Evolutionary conservation across 2,797 vertebrate species (phyloP).

Genomic region (Gambelia wislizenii): DNA sequence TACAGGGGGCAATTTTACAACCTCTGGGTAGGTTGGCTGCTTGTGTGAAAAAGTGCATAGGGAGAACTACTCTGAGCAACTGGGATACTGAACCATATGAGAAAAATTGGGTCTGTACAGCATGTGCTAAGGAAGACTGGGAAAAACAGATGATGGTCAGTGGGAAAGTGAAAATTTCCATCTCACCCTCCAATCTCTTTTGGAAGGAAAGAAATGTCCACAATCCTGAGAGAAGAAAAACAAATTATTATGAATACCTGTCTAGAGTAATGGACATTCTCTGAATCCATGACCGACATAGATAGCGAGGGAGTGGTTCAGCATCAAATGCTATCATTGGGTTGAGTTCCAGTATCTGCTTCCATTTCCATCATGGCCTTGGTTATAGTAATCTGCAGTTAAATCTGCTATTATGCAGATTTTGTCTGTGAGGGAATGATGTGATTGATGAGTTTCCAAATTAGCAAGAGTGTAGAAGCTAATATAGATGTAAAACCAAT

Average conservation of each 20-base stretch:
- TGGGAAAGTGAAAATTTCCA: neutral
- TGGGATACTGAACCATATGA: neutral
- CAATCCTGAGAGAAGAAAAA: neutral
- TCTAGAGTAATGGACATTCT: neutral
- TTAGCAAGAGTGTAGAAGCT: conserved; percentile 18
- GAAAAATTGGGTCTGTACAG: too few species aligned
- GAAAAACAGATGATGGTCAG: neutral
- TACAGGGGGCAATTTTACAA: neutral
- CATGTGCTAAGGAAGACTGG: neutral
- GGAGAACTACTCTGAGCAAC: neutral
- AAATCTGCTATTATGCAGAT: conserved; percentile 22
- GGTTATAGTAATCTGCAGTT: conserved; percentile 16
- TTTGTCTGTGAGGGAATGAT: rapidly evolving
- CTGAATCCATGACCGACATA: neutral
- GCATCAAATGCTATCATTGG: neutral
- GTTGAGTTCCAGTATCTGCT: conserved; percentile 15
- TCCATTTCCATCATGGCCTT: neutral
- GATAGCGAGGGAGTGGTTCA: neutral
- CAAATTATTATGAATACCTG: neutral
- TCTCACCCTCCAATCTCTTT: neutral
- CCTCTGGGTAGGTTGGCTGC: neutral
- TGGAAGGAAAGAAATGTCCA: neutral
- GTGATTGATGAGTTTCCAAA: conserved; percentile 30
- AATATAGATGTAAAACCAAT: conserved; percentile 7
- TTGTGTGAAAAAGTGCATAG: too few species aligned